A percentile compares a stretch with the other conserved stretches of the same genome.
Conservation (phyloP, 2,888 invertebrate species). For the Lasioglossum oenotherae region DNA sequence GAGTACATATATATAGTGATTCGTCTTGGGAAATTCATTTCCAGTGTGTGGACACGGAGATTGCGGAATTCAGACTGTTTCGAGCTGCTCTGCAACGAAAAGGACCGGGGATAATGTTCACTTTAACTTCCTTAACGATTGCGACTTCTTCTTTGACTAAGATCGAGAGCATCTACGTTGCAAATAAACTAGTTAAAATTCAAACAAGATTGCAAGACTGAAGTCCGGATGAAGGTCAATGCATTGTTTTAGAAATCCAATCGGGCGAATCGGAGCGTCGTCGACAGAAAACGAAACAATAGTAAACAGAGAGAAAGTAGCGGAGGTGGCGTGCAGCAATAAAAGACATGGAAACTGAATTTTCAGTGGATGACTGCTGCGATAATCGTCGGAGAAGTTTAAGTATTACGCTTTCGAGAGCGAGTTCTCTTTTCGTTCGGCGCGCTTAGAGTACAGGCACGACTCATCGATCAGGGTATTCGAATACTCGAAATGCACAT, state of each 20-base stretch:
- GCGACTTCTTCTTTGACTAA: too few relatives aligned
- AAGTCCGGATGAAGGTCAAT: background rate
- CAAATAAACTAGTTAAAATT: background rate
- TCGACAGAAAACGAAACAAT: constrained; percentile 29
- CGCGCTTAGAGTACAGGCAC: background rate
- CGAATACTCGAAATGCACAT: background rate
- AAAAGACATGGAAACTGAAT: constrained; percentile 39
- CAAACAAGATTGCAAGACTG: background rate
- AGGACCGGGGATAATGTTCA: background rate
- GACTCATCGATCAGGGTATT: background rate
- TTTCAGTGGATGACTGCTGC: constrained; percentile 15
- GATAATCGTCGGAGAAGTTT: constrained; percentile 37
- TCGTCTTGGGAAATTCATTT: background rate
- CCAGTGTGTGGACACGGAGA: background rate
- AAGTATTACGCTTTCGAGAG: constrained; percentile 57
- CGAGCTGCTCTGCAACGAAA: background rate
- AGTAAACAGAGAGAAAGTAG: constrained; percentile 45
- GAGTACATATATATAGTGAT: background rate
- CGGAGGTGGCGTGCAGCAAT: constrained; percentile 45
- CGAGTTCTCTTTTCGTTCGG: constrained; percentile 14
- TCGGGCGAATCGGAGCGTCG: background rate
- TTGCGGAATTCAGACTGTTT: background rate
- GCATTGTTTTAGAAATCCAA: background rate
- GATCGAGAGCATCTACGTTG: background rate
- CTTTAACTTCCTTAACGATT: background rate